Conservation (phyloP, 2,888 invertebrate species). For the Mellilla xanthometata region DNA sequence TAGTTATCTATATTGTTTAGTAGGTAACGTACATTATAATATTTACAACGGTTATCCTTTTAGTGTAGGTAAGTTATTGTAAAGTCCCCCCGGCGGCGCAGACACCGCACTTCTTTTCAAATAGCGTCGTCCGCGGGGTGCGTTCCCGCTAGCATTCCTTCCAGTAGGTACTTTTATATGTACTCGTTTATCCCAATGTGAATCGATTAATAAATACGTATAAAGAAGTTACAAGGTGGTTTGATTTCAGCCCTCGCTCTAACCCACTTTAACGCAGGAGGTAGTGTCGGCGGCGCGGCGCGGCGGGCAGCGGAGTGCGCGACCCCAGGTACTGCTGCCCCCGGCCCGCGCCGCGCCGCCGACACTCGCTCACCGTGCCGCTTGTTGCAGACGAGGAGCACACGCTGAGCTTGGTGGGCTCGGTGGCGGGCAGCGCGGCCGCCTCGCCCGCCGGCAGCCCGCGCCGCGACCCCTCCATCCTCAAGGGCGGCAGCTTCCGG, state of each 20-base stretch:
- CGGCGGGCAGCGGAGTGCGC: constrained; percentile 14
- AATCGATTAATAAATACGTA: constrained; percentile 44
- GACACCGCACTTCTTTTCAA: no score
- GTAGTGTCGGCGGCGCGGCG: constrained; percentile 15
- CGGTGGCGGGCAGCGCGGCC: constrained; percentile 38
- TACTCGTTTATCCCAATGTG: constrained; percentile 22
- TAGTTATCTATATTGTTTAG: neutral
- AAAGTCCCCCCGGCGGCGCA: no score
- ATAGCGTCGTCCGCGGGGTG: no score
- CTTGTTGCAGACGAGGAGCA: constrained; percentile 70
- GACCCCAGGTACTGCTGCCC: constrained; percentile 23
- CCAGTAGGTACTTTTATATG: constrained; percentile 17
- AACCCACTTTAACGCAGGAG: constrained; percentile 27
- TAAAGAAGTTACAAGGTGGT: constrained; percentile 53
- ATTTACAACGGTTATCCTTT: no score
- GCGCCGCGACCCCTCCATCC: constrained; percentile 61
- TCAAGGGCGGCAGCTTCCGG: constrained; percentile 55
- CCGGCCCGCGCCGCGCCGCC: constrained; percentile 10
- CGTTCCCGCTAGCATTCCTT: constrained; percentile 20
- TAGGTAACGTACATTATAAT: no score
- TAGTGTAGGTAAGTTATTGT: no score
- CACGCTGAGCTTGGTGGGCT: constrained; percentile 43
- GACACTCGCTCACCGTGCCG: neutral
- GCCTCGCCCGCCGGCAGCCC: constrained; percentile 48
- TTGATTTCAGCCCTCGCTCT: constrained; percentile 52